Evolutionary conservation across 1,140 invertebrate genomes (phyloP), one percentile per base, ranked within the genome.

Genomic region (Argopecten irradians): DNA sequence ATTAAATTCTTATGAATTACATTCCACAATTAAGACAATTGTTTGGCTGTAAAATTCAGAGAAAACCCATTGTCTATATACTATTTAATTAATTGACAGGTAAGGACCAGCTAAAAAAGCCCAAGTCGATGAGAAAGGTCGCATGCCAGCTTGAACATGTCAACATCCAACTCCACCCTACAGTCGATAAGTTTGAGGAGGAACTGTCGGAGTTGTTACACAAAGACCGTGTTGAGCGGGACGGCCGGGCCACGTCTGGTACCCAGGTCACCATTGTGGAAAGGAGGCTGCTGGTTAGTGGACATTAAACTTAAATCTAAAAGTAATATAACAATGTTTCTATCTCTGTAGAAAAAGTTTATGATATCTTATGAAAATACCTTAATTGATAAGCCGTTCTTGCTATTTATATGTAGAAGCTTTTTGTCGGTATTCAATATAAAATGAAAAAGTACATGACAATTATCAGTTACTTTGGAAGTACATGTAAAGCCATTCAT

Each of bases 171-270:
- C 91, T 95, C 16, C 92, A 92, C 46, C 95, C 95, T 19, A 93
- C 92, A 22, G 88, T 95, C 5, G 94, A 95, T 55, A 93, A 93
- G 87, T 95, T 95, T 93, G 95, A 95, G 86, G 93, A 93, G 28
- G 94, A 95, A 36, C 87, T 95, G 19, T 94, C 93, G 90, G 86
- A 92, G 19, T 87, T 93, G 16, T 83, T 95, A 36, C 93, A 92
- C 39, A 93, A 95, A 86, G 95, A 95, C 86, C 91, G 93, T 33
- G 85, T 91, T 1, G 90, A 92, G 36, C 91, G 87, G 83, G 92
- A 90, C 88, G 92, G 90, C 41, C 86, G 86, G 39, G 83, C 86
- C 82, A 92, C 83, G n/a, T 41, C 87, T 89, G 91, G 93, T 14
- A 91, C 90, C 0, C 85, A 89, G 34, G 90, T 94, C 14, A 87